Conservation (phyloP, 1,140 invertebrate species). For the Drosophila albomicans region DNA sequence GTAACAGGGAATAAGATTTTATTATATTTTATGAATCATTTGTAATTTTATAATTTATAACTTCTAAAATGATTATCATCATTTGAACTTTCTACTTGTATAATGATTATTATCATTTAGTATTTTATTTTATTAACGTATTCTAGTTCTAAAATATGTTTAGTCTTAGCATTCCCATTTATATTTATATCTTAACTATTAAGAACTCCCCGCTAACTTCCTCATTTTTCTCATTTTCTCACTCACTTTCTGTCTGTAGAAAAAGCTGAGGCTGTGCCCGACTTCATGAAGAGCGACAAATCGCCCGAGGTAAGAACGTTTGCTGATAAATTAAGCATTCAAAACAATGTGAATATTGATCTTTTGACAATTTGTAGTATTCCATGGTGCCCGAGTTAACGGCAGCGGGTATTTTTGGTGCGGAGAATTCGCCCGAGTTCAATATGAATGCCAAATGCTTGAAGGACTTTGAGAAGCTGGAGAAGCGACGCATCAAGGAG, state of each 20-base stretch:
- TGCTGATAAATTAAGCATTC: too few species aligned
- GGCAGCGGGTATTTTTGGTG: conserved; percentile 85
- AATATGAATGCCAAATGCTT: conserved; percentile 89
- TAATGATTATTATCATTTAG: background rate
- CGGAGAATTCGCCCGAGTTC: conserved; percentile 87
- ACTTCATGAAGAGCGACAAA: conserved; percentile 86
- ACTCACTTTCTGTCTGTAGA: conserved; percentile 40
- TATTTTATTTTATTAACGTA: background rate
- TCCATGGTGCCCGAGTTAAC: conserved; percentile 87
- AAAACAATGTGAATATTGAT: too few species aligned
- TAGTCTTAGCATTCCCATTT: background rate
- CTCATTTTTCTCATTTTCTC: background rate
- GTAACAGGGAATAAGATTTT: too few species aligned
- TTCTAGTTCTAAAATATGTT: background rate
- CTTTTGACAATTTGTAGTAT: conserved; percentile 83
- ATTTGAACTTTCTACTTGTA: background rate
- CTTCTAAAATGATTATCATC: background rate
- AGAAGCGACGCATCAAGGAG: conserved; percentile 91
- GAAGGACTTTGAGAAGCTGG: conserved; percentile 92
- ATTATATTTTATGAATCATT: background rate
- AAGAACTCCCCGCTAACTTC: too few species aligned
- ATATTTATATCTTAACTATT: too few species aligned
- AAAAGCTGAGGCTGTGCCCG: conserved; percentile 66
- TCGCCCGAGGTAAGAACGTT: conserved; percentile 87
- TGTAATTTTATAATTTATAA: background rate